A percentile compares a stretch with the other conserved stretches of the same genome.
These are phyloP conservation scores for Montipora cactus DNA, from an alignment of 64 coral and sea anemone species.

Conservation along the genomic window DNA sequence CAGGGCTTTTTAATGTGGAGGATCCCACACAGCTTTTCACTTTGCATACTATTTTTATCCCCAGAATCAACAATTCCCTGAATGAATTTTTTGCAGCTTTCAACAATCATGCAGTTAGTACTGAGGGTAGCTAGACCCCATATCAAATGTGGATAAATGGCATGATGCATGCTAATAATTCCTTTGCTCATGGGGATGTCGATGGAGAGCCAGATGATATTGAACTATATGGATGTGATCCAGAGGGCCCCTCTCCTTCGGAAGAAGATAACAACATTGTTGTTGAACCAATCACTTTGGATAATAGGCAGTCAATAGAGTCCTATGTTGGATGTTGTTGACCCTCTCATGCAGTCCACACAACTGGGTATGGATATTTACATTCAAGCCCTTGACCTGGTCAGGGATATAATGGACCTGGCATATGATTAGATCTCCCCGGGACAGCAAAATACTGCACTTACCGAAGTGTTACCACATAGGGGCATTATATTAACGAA, in stretches of 20 bases:
- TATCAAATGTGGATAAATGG: constrained; percentile 13
- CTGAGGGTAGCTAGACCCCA: background rate
- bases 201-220: constrained; percentile 48
- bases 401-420: background rate
- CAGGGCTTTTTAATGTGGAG: background rate
- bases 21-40: background rate
- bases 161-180: constrained; percentile 11
- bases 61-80: background rate
- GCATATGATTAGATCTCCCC: background rate
- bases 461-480: background rate
- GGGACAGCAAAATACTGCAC: background rate
- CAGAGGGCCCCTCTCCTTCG: constrained; percentile 24
- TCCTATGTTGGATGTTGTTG: background rate
- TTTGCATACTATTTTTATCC: background rate
- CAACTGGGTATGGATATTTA: constrained; percentile 12
- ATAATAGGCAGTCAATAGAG: background rate
- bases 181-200: background rate
- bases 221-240: constrained; percentile 54
- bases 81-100: background rate
- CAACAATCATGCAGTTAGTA: background rate
- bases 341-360: background rate
- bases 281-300: background rate
- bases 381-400: constrained; percentile 5
- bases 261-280: constrained; percentile 42
- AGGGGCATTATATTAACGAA: background rate